These are phyloP conservation scores for Hololepta plana DNA, from an alignment of 2,888 invertebrate genomes.

Conservation along the genomic window DNA sequence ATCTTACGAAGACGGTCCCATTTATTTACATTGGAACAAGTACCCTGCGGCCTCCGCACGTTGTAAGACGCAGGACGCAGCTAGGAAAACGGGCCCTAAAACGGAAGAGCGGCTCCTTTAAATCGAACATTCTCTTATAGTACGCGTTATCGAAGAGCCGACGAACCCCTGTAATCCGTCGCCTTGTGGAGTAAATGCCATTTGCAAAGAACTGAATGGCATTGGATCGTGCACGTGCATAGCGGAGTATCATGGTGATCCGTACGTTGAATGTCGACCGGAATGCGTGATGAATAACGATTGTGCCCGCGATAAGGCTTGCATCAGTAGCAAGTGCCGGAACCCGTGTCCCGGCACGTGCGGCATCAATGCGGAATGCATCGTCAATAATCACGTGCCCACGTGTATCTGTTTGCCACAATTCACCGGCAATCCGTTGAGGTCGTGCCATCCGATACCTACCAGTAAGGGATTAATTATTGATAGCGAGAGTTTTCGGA, in stretches of 20 bases:
- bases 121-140: too few species aligned
- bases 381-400: conserved; percentile 71
- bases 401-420: conserved; percentile 64
- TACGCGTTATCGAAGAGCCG: conserved; percentile 30
- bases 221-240: conserved; percentile 70
- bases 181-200: conserved; percentile 73
- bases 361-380: conserved; percentile 63
- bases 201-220: conserved; percentile 64
- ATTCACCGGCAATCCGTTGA: conserved; percentile 63
- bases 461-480: too few species aligned
- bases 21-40: too few species aligned
- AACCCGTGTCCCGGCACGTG: conserved; percentile 75
- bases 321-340: conserved; percentile 59
- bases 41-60: too few species aligned
- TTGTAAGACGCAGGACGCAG: too few species aligned
- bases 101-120: too few species aligned
- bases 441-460: conserved; percentile 40
- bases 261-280: conserved; percentile 69
- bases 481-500: too few species aligned
- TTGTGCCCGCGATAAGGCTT: conserved; percentile 63
- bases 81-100: too few species aligned
- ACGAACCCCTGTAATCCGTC: conserved; percentile 60
- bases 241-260: conserved; percentile 70
- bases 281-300: conserved; percentile 73
- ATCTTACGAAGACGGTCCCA: too few species aligned